Conservation (phyloP, 2,888 invertebrate genomes). For the Dryadula phaetusa region DNA sequence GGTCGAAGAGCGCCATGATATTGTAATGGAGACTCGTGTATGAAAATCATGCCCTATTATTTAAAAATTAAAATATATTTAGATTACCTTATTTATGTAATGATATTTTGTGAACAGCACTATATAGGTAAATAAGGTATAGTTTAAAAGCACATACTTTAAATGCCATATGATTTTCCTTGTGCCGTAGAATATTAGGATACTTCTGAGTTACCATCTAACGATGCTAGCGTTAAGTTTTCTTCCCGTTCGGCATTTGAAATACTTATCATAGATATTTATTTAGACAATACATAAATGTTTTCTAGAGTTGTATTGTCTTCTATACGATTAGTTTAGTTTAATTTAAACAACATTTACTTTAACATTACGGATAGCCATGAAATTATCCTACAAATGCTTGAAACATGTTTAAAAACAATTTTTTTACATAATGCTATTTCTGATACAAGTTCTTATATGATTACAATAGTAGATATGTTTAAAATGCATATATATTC, state of each 20-base stretch:
- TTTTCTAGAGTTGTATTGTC: not conserved
- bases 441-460: not conserved
- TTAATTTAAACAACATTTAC: slow-evolving; percentile 1
- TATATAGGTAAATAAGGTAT: not conserved
- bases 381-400: not conserved
- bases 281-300: not conserved
- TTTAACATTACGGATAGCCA: not conserved
- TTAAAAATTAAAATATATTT: slow-evolving; percentile 37
- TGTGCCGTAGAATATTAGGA: slow-evolving; percentile 1
- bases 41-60: slow-evolving; percentile 93
- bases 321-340: not conserved
- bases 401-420: not conserved
- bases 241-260: not conserved
- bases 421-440: not conserved
- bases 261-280: not conserved
- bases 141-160: not conserved
- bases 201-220: not conserved
- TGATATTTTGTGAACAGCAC: not conserved
- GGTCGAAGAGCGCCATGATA: slow-evolving; percentile 95
- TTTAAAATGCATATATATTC: slow-evolving; percentile 30
- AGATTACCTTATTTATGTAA: too few species aligned
- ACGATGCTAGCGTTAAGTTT: not conserved
- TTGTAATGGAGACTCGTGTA: slow-evolving; percentile 93
- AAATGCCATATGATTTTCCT: slow-evolving; percentile 2
- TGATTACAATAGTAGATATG: not conserved